phyloP scores from a whole-genome alignment of 2,113 vertebrate genomes.

The Argyrosomus japonicus region DNA sequence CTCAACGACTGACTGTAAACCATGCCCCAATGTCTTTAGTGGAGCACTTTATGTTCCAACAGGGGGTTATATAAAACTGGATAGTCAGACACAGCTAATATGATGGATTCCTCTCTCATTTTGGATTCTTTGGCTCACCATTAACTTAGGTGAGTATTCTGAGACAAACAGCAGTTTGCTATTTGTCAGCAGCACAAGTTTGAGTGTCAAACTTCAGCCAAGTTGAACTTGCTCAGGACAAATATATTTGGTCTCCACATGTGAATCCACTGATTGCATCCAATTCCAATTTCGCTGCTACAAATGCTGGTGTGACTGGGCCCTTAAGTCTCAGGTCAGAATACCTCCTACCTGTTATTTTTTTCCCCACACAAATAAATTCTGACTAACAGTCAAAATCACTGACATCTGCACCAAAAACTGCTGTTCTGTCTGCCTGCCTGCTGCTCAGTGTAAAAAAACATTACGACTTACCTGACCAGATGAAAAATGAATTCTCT shows the following conservation, averaged over 20 bases:
- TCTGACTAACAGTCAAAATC: constrained; percentile 20
- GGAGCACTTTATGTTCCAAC: background rate
- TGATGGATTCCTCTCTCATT: background rate
- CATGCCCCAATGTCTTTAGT: background rate
- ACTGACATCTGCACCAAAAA: constrained; percentile 1
- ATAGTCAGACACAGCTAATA: background rate
- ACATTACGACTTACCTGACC: constrained; percentile 10
- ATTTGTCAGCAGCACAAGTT: background rate
- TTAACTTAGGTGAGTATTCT: too few species aligned
- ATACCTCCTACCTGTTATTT: background rate
- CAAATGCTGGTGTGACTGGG: background rate
- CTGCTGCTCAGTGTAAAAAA: background rate
- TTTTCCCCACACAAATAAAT: background rate
- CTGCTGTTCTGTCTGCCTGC: background rate
- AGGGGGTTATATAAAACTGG: background rate
- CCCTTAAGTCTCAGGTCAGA: background rate
- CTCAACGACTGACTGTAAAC: background rate
- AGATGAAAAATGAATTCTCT: constrained; percentile 36
- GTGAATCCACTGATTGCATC: background rate
- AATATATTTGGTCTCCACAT: background rate
- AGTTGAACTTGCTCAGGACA: too few species aligned
- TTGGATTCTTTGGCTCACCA: background rate
- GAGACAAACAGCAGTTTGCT: background rate
- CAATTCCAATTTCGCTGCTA: background rate
- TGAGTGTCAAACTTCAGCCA: background rate